phyloP scores from a whole-genome alignment of 2,113 vertebrate species.

The Anhinga anhinga region DNA sequence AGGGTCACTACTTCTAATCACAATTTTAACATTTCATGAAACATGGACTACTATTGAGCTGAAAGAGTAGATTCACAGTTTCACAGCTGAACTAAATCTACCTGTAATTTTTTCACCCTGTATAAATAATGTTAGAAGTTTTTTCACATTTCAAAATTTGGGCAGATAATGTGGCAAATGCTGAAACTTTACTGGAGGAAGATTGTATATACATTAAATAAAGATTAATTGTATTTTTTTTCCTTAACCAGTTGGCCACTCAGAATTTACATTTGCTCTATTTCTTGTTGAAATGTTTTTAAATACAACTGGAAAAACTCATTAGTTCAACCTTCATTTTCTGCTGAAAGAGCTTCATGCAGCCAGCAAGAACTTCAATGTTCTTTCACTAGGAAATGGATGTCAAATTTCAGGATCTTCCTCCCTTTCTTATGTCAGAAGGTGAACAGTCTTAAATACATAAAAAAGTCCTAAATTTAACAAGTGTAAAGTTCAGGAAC shows the following conservation, averaged over 20 bases:
- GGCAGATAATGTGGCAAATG: neutral
- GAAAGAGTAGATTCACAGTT: neutral
- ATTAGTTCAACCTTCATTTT: neutral
- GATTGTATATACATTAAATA: neutral
- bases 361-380: neutral
- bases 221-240: neutral
- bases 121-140: accelerated
- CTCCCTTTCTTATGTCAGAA: neutral
- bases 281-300: neutral
- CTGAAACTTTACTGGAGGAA: neutral
- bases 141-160: neutral
- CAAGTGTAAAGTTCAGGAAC: neutral
- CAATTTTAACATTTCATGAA: neutral
- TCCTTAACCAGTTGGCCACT: neutral
- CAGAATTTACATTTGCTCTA: neutral
- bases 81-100: neutral
- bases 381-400: neutral
- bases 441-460: neutral
- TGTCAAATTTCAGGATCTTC: neutral
- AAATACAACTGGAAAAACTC: neutral
- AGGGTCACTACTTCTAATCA: neutral
- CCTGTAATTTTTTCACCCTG: neutral
- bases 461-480: neutral
- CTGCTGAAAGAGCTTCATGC: neutral
- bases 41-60: neutral